These are phyloP conservation scores for Drosophila orosa DNA, from an alignment of 1,140 invertebrate genomes.

Conservation along the genomic window DNA sequence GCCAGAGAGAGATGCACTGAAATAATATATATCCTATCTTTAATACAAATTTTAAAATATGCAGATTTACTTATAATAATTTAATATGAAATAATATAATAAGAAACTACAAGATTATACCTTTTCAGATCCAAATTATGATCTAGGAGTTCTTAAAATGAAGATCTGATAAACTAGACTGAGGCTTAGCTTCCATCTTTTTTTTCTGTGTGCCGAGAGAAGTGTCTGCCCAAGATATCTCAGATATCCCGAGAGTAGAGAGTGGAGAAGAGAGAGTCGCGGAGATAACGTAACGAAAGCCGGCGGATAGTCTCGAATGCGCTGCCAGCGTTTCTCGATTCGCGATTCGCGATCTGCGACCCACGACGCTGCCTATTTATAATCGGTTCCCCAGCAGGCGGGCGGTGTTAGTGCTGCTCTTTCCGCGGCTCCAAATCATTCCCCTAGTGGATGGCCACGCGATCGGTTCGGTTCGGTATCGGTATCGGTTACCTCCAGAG, in stretches of 20 bases:
- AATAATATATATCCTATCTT: rapidly evolving
- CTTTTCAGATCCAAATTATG: background rate
- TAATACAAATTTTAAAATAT: background rate
- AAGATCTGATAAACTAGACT: background rate
- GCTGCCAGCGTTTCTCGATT: conserved; percentile 46
- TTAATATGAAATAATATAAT: background rate
- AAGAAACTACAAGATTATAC: rapidly evolving
- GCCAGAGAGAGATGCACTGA: background rate
- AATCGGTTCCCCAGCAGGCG: conserved; percentile 70
- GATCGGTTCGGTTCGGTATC: conserved; percentile 41
- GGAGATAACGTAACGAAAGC: conserved; percentile 64
- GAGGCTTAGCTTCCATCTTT: background rate
- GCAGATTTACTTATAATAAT: background rate
- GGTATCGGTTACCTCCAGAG: conserved; percentile 7
- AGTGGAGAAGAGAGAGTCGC: conserved; percentile 3
- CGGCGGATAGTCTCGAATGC: conserved; percentile 73
- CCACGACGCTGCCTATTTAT: conserved; percentile 65
- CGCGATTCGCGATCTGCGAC: conserved; percentile 43
- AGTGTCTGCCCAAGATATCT: conserved; percentile 1
- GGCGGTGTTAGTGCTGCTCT: conserved; percentile 53
- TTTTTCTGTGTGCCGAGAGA: conserved; percentile 6
- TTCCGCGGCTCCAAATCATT: conserved; percentile 62
- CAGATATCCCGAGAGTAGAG: background rate
- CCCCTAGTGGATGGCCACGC: conserved; percentile 58
- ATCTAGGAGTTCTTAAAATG: too few species aligned